Evolutionary conservation across 1,140 invertebrate genomes (phyloP).

Genomic region (Calosoma granatense): DNA sequence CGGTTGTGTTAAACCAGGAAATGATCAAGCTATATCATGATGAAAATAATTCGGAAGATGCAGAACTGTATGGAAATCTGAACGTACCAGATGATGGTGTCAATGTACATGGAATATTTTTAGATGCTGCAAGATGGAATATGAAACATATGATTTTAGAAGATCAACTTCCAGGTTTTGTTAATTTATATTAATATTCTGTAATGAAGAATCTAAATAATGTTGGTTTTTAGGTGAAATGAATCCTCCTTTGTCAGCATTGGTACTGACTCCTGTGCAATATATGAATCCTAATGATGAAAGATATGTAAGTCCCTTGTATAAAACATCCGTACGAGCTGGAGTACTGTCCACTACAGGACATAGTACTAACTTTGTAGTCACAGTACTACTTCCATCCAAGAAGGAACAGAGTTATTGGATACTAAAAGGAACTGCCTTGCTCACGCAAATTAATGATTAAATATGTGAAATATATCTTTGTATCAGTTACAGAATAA

Average conservation of each 20-base stretch:
- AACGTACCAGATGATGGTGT: conserved; percentile 59
- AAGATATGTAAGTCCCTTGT: conserved; percentile 67
- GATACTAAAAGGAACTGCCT: conserved; percentile 76
- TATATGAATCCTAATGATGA: conserved; percentile 45
- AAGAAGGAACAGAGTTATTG: conserved; percentile 56
- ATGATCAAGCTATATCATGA: conserved; percentile 46
- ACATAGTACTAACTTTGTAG: conserved; percentile 82
- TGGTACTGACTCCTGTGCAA: conserved; percentile 61
- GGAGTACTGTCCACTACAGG: conserved; percentile 79
- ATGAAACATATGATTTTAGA: conserved; percentile 46
- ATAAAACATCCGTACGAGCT: conserved; percentile 76
- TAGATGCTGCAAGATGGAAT: conserved; percentile 81
- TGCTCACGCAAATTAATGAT: conserved; percentile 67
- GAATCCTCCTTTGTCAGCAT: conserved; percentile 61
- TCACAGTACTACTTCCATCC: conserved; percentile 63
- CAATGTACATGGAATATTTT: conserved; percentile 73
- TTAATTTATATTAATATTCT: conserved; percentile 21
- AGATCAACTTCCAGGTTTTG: conserved; percentile 58
- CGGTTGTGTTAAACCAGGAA: conserved; percentile 52
- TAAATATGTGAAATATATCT: too few relatives aligned
- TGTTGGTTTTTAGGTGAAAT: conserved; percentile 52
- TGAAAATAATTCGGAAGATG: conserved; percentile 26
- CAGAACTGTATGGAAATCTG: conserved; percentile 43
- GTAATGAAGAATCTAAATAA: conserved; percentile 22
- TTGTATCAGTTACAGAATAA: too few relatives aligned